Evolutionary conservation across 2,888 invertebrate species (phyloP).

Genomic region (Epinotia ramella): DNA sequence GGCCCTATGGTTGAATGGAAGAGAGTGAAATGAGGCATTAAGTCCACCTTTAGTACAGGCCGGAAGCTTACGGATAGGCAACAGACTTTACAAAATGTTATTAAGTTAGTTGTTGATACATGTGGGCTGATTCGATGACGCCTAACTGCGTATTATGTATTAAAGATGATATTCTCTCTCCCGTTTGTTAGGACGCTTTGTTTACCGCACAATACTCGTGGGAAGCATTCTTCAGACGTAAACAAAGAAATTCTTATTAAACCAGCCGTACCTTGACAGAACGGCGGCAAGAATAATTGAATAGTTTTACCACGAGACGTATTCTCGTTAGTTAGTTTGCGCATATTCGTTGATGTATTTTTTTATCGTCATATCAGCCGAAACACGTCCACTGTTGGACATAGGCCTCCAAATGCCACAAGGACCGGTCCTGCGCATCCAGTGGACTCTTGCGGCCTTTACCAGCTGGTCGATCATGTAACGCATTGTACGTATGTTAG

Average conservation of each 20-base stretch:
- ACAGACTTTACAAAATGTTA: no score
- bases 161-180: slow-evolving; percentile 12
- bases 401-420: no score
- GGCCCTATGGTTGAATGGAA: no score
- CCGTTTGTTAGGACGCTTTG: slow-evolving; percentile 4
- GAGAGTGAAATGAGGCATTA: no score
- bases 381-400: no score
- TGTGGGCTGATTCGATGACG: slow-evolving; percentile 3
- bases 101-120: neutral
- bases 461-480: no score
- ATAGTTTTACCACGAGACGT: neutral
- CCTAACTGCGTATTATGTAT: neutral
- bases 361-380: neutral
- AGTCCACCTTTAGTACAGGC: no score
- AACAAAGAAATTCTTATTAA: slow-evolving; percentile 29
- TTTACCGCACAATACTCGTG: slow-evolving; percentile 19
- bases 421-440: no score
- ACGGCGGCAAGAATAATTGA: neutral
- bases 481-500: no score
- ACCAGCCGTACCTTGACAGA: neutral
- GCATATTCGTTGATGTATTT: neutral
- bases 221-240: slow-evolving; percentile 14
- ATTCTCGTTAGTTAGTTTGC: neutral
- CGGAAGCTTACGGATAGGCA: no score
- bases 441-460: no score